Evolutionary conservation across 2,113 vertebrate genomes (phyloP).

Genomic region (Romanogobio albipinnatus): DNA sequence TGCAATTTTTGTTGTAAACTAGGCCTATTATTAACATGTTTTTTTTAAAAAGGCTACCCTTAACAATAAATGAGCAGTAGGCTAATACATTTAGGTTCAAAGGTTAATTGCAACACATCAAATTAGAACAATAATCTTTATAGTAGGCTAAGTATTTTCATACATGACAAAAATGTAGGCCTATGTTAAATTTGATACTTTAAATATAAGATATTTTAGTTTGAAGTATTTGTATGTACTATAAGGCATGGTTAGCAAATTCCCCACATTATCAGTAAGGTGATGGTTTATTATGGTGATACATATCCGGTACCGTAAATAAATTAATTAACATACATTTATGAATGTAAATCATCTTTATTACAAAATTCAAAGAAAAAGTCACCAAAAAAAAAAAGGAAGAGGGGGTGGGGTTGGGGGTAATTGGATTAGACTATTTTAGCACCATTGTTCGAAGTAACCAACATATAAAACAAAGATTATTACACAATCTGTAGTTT

Average conservation of each 20-base stretch:
- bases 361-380: slow-evolving; percentile 73
- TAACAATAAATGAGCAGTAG: neutral
- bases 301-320: neutral
- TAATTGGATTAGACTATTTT: slow-evolving; percentile 72
- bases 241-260: neutral
- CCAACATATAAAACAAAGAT: slow-evolving; percentile 41
- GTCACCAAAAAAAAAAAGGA: slow-evolving; percentile 45
- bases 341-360: slow-evolving; percentile 68
- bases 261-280: neutral
- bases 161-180: neutral
- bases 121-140: neutral
- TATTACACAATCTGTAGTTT: slow-evolving; percentile 64
- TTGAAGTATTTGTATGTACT: too few species aligned
- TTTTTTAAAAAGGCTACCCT: neutral
- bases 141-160: neutral
- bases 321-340: neutral
- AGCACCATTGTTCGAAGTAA: slow-evolving; percentile 77
- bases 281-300: neutral
- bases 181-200: neutral
- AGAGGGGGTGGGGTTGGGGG: too few species aligned
- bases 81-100: neutral
- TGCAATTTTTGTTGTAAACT: neutral
- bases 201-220: too few species aligned
- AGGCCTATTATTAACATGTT: neutral
- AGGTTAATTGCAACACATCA: neutral